A percentile compares a stretch with the other conserved stretches of the same genome.
These are phyloP conservation scores for Pristionchus maxplancki DNA, from an alignment of 2,888 invertebrate genomes.

Conservation along the genomic window DNA sequence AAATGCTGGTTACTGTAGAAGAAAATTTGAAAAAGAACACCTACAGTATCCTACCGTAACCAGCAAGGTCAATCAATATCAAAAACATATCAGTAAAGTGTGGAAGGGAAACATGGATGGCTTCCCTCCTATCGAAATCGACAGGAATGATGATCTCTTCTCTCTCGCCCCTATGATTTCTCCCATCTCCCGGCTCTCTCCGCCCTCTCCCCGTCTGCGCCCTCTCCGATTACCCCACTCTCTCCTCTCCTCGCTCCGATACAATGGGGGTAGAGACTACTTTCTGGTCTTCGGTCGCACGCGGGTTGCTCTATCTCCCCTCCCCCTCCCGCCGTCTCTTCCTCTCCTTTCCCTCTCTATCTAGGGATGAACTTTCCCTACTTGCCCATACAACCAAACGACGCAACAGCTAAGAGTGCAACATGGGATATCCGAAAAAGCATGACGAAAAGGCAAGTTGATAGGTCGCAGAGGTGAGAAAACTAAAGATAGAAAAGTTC, in stretches of 20 bases:
- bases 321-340: neutral
- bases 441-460: neutral
- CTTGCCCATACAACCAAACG: neutral
- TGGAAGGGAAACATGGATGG: neutral
- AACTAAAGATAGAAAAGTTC: neutral
- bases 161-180: slow-evolving; percentile 16
- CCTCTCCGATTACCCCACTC: slow-evolving; percentile 44
- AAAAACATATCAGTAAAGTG: neutral
- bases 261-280: slow-evolving; percentile 45
- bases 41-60: slow-evolving; percentile 12
- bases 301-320: slow-evolving; percentile 26
- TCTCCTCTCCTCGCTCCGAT: neutral
- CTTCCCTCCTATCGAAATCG: neutral
- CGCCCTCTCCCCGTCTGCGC: slow-evolving; percentile 1
- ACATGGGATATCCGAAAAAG: neutral
- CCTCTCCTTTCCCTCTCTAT: slow-evolving; percentile 1
- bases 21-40: no score
- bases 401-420: slow-evolving; percentile 1
- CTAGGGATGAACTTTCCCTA: neutral
- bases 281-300: slow-evolving; percentile 49
- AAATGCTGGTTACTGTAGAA: no score
- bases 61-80: neutral
- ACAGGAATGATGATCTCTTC: slow-evolving; percentile 18
- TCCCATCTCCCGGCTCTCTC: slow-evolving; percentile 32
- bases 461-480: neutral